Evolutionary conservation across 2,888 invertebrate species (phyloP).

Genomic region (Tipula helvola): DNA sequence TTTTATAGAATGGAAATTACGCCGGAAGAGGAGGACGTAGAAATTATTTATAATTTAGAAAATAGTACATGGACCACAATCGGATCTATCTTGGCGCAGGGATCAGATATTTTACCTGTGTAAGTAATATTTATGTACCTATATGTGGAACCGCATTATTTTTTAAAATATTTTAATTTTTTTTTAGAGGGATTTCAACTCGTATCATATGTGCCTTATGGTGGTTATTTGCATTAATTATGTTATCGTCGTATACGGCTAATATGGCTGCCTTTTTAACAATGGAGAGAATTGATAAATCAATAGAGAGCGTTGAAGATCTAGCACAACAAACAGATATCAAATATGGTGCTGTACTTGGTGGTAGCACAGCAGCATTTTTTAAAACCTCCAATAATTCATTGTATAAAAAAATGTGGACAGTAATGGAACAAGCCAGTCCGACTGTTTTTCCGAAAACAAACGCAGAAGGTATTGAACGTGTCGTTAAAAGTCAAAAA

Average conservation of each 20-base stretch:
- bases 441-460: conserved; percentile 71
- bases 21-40: conserved; percentile 57
- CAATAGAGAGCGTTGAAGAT: conserved; percentile 85
- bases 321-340: conserved; percentile 88
- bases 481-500: conserved; percentile 65
- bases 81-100: conserved; percentile 85
- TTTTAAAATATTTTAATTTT: background rate
- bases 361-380: conserved; percentile 83
- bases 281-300: conserved; percentile 74
- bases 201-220: conserved; percentile 78
- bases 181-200: conserved; percentile 49
- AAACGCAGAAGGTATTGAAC: conserved; percentile 79
- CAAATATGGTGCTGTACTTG: conserved; percentile 83
- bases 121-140: conserved; percentile 34
- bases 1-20: background rate
- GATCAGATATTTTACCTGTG: conserved; percentile 85
- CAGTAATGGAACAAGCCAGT: conserved; percentile 72
- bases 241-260: conserved; percentile 88
- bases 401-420: conserved; percentile 85
- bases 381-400: conserved; percentile 86
- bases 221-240: conserved; percentile 89
- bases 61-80: conserved; percentile 91
- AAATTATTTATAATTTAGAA: conserved; percentile 74
- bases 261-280: conserved; percentile 90
- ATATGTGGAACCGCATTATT: background rate